Base-by-base conservation (phyloP, 2,113 vertebrate species). In the Synodontis membranacea region DNA sequence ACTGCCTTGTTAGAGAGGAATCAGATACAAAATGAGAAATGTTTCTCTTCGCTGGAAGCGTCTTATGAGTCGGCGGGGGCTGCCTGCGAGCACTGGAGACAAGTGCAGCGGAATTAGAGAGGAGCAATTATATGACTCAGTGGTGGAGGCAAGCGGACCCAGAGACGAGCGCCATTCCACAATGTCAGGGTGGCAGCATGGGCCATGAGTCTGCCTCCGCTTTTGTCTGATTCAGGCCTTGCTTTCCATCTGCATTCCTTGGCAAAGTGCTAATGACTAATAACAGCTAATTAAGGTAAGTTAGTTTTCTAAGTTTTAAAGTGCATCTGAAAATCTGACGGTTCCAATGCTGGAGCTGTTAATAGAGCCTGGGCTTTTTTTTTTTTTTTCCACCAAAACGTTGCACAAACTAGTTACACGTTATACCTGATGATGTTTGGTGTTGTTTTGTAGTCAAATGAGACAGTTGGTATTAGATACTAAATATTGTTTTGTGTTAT, bases 1-100 rank as follows among this genome's bases (percentile, higher is more conserved):
- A 85, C 89, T 89, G 89, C 86, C 82, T 91, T 91, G 88, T 93
- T 89, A 90, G 83, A 68, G 79, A 86, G 87, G 89, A 37, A 91
- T 89, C 85, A 34, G 7, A 87, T 89, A 23, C 76, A 34, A 68
- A 25, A 90, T 86, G 89, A 88, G 84, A 88, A 86, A 79, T 58
- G 89, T 90, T 87, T 88, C 88, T 88, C 90, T 86, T 84, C 86
- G 85, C 64, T 86, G 80, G 86, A 87, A 82, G 85, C 82, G 76
- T 84, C 88, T 87, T 81, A 58, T 84, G 70, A 89, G 86, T 89
- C 80, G 56, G 25, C 80, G 28, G 81, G 81, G 83, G 82, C 80
- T 79, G 64, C 84, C 81, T 83, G 86, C 15, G 37, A 80, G 83
- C 83, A 66, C 28, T 25, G 80, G 78, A 72, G 83, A 89, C 86